A percentile compares a stretch with the other conserved stretches of the same genome.
These are phyloP conservation scores for Tricholaema leucomelas DNA, from an alignment of 2,113 vertebrate species.

Conservation along the genomic window DNA sequence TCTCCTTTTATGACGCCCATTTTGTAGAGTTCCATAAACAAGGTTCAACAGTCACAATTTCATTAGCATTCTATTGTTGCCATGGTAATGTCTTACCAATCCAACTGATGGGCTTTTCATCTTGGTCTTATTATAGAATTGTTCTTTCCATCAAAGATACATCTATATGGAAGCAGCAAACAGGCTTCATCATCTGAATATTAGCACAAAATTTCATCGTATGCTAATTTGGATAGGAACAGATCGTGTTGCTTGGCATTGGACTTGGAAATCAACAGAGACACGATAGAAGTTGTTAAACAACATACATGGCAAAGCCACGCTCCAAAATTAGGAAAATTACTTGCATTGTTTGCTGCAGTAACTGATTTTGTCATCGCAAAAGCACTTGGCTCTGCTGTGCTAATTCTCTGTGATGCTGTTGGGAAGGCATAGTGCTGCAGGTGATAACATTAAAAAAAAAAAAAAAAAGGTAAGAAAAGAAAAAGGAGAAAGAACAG, in stretches of 20 bases:
- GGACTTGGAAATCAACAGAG: conserved; percentile 15
- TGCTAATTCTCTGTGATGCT: neutral
- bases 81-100: conserved; percentile 63
- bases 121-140: conserved; percentile 58
- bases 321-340: neutral
- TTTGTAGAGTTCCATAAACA: conserved; percentile 58
- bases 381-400: neutral
- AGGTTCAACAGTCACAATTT: conserved; percentile 67
- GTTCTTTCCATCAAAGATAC: conserved; percentile 57
- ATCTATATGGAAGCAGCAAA: conserved; percentile 42
- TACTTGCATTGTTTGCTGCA: neutral
- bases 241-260: neutral
- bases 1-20: conserved; percentile 27
- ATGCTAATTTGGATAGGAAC: conserved; percentile 5
- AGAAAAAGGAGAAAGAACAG: neutral
- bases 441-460: neutral
- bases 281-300: conserved; percentile 1
- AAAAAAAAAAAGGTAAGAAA: neutral
- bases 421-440: neutral
- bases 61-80: conserved; percentile 70
- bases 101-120: conserved; percentile 67
- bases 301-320: neutral
- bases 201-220: neutral
- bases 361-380: neutral
- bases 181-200: conserved; percentile 27